These are phyloP conservation scores for Ctenochaetus hawaiiensis DNA, from an alignment of 2,797 vertebrate genomes.

Conservation along the genomic window DNA sequence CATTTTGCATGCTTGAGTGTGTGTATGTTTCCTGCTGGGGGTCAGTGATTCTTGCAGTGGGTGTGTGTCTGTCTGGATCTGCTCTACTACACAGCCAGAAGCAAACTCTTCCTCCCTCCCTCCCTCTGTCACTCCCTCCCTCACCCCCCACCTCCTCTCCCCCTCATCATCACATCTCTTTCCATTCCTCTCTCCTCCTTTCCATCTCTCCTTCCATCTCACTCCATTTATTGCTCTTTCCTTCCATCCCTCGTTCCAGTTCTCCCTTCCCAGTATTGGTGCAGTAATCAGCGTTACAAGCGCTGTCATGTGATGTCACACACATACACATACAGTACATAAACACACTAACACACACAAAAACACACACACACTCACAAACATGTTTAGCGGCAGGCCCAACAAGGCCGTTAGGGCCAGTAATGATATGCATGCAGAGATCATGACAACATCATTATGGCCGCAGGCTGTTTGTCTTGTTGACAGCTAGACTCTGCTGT, in stretches of 20 bases:
- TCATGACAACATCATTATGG: slow-evolving; percentile 84
- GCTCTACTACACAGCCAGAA: slow-evolving; percentile 56
- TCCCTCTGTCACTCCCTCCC: slow-evolving; percentile 4
- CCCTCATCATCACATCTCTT: slow-evolving; percentile 27
- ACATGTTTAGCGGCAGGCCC: slow-evolving; percentile 54
- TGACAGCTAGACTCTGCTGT: slow-evolving; percentile 73
- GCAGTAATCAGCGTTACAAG: slow-evolving; percentile 63
- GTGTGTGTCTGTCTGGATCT: slow-evolving; percentile 70
- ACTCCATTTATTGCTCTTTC: slow-evolving; percentile 30
- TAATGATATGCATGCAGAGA: slow-evolving; percentile 83
- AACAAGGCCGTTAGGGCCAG: slow-evolving; percentile 67
- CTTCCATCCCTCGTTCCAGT: slow-evolving; percentile 38
- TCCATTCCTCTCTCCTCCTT: slow-evolving; percentile 1
- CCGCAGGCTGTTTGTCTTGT: slow-evolving; percentile 80
- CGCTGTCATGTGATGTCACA: slow-evolving; percentile 39
- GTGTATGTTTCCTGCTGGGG: slow-evolving; percentile 65
- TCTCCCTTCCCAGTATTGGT: slow-evolving; percentile 49
- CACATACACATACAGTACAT: slow-evolving; percentile 22
- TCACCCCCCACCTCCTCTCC: not conserved
- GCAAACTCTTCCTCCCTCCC: slow-evolving; percentile 30
- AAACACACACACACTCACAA: slow-evolving; percentile 24
- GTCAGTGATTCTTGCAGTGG: slow-evolving; percentile 70
- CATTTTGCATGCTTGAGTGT: slow-evolving; percentile 45
- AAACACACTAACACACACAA: slow-evolving; percentile 20
- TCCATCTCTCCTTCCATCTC: too few species aligned